phyloP scores from a whole-genome alignment of 2,888 invertebrate species.

The Idaea dimidiata region DNA sequence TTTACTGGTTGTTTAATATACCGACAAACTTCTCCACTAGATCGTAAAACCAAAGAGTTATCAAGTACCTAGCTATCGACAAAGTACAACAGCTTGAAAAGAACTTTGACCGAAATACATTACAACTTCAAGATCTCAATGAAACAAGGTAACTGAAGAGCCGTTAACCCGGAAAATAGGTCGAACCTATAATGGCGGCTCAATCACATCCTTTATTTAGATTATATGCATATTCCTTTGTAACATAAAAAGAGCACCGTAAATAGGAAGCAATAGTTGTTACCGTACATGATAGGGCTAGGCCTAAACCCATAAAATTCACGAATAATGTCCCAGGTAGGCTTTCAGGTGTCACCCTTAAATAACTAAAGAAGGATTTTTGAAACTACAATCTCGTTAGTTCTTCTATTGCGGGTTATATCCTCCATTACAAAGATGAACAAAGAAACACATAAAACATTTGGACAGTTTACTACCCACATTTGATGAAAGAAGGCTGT shows the following conservation, averaged over 20 bases:
- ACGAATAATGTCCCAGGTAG: slow-evolving; percentile 31
- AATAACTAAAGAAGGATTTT: slow-evolving; percentile 13
- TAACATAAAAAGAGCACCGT: slow-evolving; percentile 25
- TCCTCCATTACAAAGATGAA: neutral
- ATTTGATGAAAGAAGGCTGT: neutral
- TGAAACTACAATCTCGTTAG: neutral
- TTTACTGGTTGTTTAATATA: too few relatives aligned
- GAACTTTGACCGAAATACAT: slow-evolving; percentile 9
- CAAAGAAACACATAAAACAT: neutral
- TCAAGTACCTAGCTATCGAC: neutral
- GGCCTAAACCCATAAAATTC: slow-evolving; percentile 37
- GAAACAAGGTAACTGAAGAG: slow-evolving; percentile 12
- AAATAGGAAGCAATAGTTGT: slow-evolving; percentile 30
- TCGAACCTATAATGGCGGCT: slow-evolving; percentile 19
- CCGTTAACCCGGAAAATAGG: slow-evolving; percentile 13
- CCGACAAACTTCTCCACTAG: too few relatives aligned
- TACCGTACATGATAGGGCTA: slow-evolving; percentile 36
- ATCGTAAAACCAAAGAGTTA: too few relatives aligned
- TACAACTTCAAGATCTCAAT: slow-evolving; percentile 12
- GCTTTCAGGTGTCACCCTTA: slow-evolving; percentile 28
- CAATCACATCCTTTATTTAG: slow-evolving; percentile 11
- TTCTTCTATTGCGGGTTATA: slow-evolving; percentile 2
- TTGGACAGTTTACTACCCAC: neutral
- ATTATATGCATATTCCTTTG: slow-evolving; percentile 23
- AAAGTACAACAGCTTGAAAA: neutral